Base-by-base conservation (phyloP, 2,113 vertebrate species). In the Penelope pileata region DNA sequence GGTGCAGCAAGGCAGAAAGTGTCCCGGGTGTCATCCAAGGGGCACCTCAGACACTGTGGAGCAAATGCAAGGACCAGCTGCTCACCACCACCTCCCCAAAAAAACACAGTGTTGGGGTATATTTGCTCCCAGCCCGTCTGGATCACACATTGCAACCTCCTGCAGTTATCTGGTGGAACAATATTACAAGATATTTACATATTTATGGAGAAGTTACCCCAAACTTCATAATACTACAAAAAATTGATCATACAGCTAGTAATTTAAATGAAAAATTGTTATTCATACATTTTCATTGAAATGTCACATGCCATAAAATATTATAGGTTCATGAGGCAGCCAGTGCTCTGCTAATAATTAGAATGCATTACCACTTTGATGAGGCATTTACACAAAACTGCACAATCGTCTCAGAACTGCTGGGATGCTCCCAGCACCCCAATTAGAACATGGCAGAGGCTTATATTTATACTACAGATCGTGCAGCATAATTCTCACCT, bases 341-440 rank as follows among this genome's bases (percentile, higher is more conserved):
- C 72, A 59, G 85, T 30, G 82, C 82, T 83, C 82, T 64, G 79
- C 51, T 96, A 67, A 94, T 88, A 91, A 94, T 95, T 86, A 88
- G 87, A 95, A 97, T 95, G 70, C 60, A 96, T 95, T 94, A 94
- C 45, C 85, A 54, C 90, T 77, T 83, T 95, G 91, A 93, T 95
- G 75, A 96, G 90, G 68, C 82, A 77, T 90, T 95, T 87, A 94
- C 91, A 89, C 67, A 66, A 87, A 92, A 67, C 79, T 80, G 75
- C 63, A 58, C 62, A 94, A 83, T 47, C 0, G 0, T 11, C 74
- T 73, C 69, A 59, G 79, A 86, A 74, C 67, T 69, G 62, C 83
- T 0, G 10, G 82, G 69, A 82, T 62, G 81, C 50, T 77, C 76
- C 54, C 72, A 91, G 64, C 78, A 91, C 90, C 85, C 75, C 90